Evolutionary conservation across 2,113 vertebrate genomes (phyloP).

Genomic region (Pyxicephalus adspersus): DNA sequence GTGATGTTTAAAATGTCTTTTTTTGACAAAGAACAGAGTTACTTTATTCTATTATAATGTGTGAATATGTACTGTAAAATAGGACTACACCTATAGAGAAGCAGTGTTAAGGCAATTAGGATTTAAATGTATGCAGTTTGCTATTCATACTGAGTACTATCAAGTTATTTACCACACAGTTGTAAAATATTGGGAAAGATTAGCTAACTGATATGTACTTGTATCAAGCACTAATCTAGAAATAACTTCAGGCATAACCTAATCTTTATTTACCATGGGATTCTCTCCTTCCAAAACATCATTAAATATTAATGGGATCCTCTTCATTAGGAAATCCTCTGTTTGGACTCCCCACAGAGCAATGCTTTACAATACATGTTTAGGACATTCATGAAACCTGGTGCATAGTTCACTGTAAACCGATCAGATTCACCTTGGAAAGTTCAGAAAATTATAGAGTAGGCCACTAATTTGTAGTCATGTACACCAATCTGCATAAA

Average conservation of each 20-base stretch:
- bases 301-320: slow-evolving; percentile 34
- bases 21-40: no score
- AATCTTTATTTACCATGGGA: slow-evolving; percentile 4
- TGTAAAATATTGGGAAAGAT: background rate
- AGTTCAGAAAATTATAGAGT: background rate
- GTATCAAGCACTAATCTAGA: background rate
- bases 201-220: background rate
- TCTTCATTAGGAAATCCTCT: slow-evolving; percentile 17
- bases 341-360: slow-evolving; percentile 5
- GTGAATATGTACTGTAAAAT: no score
- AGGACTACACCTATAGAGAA: no score
- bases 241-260: background rate
- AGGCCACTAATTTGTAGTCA: background rate
- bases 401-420: background rate
- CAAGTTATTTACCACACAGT: background rate
- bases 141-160: no score
- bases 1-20: no score
- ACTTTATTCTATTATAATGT: no score
- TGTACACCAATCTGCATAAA: background rate
- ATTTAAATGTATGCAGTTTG: no score
- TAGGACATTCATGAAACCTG: background rate
- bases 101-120: no score
- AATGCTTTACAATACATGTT: background rate
- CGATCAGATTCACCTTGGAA: background rate
- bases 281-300: slow-evolving; percentile 9